Evolutionary conservation across 2,888 invertebrate species (phyloP).

Genomic region (Lasioglossum pauxillum): DNA sequence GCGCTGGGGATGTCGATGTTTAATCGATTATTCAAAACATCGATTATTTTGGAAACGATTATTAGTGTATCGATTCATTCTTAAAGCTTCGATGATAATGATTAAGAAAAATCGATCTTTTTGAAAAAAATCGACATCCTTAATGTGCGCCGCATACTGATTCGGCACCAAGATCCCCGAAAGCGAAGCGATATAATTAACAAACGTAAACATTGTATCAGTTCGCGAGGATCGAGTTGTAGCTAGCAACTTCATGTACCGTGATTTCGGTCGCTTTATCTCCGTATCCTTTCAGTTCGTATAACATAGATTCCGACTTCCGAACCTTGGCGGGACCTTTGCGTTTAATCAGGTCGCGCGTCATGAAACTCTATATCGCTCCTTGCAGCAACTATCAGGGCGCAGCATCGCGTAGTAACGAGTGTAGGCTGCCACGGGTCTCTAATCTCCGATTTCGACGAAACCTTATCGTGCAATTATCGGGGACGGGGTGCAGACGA

Average conservation of each 20-base stretch:
- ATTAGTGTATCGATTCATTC: no score
- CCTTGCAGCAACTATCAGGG: constrained; percentile 53
- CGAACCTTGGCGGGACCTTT: constrained; percentile 10
- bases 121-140: no score
- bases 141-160: background rate
- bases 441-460: constrained; percentile 66
- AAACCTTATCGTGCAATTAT: constrained; percentile 68
- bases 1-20: no score
- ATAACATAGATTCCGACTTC: constrained; percentile 29
- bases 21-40: no score
- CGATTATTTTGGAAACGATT: no score
- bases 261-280: constrained; percentile 18
- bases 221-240: background rate
- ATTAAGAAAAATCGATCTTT: no score
- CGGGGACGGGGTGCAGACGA: constrained; percentile 41
- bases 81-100: no score
- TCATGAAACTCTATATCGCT: constrained; percentile 59
- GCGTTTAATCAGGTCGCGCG: constrained; percentile 55
- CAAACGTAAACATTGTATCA: background rate
- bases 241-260: background rate
- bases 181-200: constrained; percentile 31
- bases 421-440: constrained; percentile 44
- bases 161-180: background rate
- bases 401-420: constrained; percentile 37
- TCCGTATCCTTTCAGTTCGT: constrained; percentile 13